Evolutionary conservation across 2,888 invertebrate species (phyloP).

Genomic region (Automeris io): DNA sequence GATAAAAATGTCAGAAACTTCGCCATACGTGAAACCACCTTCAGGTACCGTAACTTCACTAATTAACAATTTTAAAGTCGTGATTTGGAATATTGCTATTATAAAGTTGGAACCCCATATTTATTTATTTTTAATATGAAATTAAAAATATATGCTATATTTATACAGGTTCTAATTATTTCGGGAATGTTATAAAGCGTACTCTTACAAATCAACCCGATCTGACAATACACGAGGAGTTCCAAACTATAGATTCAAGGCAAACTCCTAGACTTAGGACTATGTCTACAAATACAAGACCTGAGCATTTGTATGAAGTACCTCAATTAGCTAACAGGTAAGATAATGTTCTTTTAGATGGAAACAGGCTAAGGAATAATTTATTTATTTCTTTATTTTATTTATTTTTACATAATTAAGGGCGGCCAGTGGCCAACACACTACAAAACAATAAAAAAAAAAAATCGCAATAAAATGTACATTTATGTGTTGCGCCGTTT

Average conservation of each 20-base stretch:
- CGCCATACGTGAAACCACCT: slow-evolving; percentile 62
- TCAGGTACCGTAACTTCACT: slow-evolving; percentile 61
- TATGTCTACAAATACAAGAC: slow-evolving; percentile 81
- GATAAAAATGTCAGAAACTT: slow-evolving; percentile 56
- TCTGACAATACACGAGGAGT: slow-evolving; percentile 83
- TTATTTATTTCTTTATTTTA: background rate
- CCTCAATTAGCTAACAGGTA: slow-evolving; percentile 80
- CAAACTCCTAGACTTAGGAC: slow-evolving; percentile 49
- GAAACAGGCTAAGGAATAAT: too few relatives aligned
- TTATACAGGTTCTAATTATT: slow-evolving; percentile 79
- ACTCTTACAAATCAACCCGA: slow-evolving; percentile 88
- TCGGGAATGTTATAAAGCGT: slow-evolving; percentile 89
- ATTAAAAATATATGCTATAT: background rate
- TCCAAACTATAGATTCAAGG: slow-evolving; percentile 86
- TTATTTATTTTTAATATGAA: background rate
- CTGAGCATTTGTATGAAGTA: slow-evolving; percentile 92
- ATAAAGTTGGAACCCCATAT: background rate
- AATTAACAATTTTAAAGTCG: too few relatives aligned
- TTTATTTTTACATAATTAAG: too few relatives aligned
- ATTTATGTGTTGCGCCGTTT: too few relatives aligned
- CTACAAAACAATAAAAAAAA: too few relatives aligned
- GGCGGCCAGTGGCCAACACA: too few relatives aligned
- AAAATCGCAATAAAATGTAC: too few relatives aligned
- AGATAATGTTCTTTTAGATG: slow-evolving; percentile 6
- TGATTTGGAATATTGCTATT: background rate